phyloP scores from a whole-genome alignment of 1,140 invertebrate genomes.

The Tetramorium parvispinum region DNA sequence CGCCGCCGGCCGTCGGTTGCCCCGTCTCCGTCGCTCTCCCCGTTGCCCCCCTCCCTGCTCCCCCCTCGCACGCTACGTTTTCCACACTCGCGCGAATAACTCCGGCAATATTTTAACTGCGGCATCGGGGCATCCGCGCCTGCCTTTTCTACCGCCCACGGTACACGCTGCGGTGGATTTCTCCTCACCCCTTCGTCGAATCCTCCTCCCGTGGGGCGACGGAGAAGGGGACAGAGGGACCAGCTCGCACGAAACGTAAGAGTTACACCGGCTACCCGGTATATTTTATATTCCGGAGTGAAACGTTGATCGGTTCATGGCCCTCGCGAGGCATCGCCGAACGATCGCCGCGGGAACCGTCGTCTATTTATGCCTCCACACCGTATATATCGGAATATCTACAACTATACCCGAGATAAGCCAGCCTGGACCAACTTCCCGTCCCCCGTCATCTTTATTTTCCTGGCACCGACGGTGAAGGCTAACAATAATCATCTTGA shows the following conservation, averaged over 20 bases:
- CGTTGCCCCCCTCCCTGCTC: constrained; percentile 23
- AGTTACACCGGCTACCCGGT: constrained; percentile 51
- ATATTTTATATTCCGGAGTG: constrained; percentile 69
- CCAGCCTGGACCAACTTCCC: not conserved
- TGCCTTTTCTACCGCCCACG: constrained; percentile 13
- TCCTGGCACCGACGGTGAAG: not conserved
- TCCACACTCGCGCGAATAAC: constrained; percentile 78
- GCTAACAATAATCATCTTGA: not conserved
- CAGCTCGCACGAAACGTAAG: constrained; percentile 35
- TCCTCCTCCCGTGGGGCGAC: constrained; percentile 9
- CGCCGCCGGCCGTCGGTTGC: constrained; percentile 30
- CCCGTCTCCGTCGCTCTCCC: constrained; percentile 36
- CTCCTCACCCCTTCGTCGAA: not conserved
- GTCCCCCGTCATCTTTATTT: not conserved
- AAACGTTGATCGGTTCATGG: constrained; percentile 66
- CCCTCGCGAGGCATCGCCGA: constrained; percentile 56
- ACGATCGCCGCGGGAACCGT: constrained; percentile 70
- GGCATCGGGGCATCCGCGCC: constrained; percentile 63
- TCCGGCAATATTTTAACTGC: constrained; percentile 80
- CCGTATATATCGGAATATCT: constrained; percentile 25
- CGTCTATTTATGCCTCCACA: constrained; percentile 56
- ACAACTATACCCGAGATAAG: constrained; percentile 47
- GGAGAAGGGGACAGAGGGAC: not conserved
- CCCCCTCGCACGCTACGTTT: constrained; percentile 47
- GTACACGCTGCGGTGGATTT: constrained; percentile 28